Evolutionary conservation across 2,888 invertebrate species (phyloP).

Genomic region (Bugula neritina): DNA sequence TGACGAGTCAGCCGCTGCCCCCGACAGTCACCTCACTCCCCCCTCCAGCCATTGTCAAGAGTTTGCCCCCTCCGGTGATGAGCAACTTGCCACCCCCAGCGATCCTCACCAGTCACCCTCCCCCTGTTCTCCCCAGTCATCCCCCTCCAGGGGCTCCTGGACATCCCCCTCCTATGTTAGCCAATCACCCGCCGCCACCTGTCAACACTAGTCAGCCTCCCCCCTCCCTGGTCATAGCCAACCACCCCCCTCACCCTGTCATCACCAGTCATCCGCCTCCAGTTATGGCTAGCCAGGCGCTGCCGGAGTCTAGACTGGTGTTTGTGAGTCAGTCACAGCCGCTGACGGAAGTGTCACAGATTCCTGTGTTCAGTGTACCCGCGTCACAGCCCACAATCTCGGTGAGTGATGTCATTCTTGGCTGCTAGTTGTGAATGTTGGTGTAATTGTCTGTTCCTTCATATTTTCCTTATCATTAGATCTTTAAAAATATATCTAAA

Average conservation of each 20-base stretch:
- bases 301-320: neutral
- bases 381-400: neutral
- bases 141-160: neutral
- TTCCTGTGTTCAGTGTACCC: slow-evolving; percentile 1
- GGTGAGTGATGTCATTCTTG: neutral
- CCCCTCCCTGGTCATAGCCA: neutral
- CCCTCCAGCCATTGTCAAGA: neutral
- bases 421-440: neutral
- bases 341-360: neutral
- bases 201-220: slow-evolving; percentile 48
- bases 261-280: slow-evolving; percentile 16
- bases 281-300: neutral
- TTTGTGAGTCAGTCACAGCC: neutral
- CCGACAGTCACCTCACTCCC: neutral
- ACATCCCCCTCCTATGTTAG: slow-evolving; percentile 25
- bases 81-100: neutral
- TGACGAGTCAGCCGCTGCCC: neutral
- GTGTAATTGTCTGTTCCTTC: neutral
- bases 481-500: too few species aligned
- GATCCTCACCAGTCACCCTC: neutral
- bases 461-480: neutral
- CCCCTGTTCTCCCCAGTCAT: neutral
- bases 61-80: neutral
- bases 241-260: slow-evolving; percentile 12
- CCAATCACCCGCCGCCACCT: slow-evolving; percentile 51